Base-by-base conservation (phyloP, 2,797 vertebrate genomes). In the Lerista edwardsae region DNA sequence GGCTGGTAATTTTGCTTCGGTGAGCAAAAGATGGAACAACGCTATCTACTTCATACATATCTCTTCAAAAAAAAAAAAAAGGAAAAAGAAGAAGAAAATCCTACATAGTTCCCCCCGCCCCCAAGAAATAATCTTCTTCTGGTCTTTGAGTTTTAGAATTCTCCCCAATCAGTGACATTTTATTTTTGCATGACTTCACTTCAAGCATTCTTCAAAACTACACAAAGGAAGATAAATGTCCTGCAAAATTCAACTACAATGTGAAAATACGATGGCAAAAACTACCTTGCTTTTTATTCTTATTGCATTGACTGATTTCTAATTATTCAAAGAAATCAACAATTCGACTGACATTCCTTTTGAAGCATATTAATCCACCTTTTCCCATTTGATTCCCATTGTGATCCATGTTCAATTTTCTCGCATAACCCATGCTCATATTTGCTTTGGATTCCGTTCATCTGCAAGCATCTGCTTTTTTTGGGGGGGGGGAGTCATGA, bases 1-100 rank as follows among this genome's bases (percentile, higher is more conserved):
- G 93, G 94, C 93, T 96, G 93, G 93, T 96, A 95, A 96, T 96
- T 96, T 95, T 96, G 94, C 94, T 93, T 94, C 87, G 84, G 91
- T 62, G 80, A 95, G 94, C 93, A 86, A 93, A 92, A 94, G 91
- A 96, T 92, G 95, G 96, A 95, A 90, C 90, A 94, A 88, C 92
- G 94, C 94, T 93, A 94, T 91, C 90, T 94, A 91, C 92, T 27
- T 68, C 93, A 94, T 93, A 93, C 92, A 88, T 94, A 31, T 72
- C 59, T 95, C 83, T 36, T 94, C 36, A 21, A 73, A 79, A 51
- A 88, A 88, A 86, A 86, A 90, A 88, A 57, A 85, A 88, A 88
- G 85, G 86, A 90, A 88, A 57, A 85, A 57, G 25, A n/a, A 25
- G 14, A 29, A 23, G 4, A 62, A 69, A 75, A 9, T n/a, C 34